Evolutionary conservation across 1,140 invertebrate species (phyloP).

Genomic region (Galendromus occidentalis): DNA sequence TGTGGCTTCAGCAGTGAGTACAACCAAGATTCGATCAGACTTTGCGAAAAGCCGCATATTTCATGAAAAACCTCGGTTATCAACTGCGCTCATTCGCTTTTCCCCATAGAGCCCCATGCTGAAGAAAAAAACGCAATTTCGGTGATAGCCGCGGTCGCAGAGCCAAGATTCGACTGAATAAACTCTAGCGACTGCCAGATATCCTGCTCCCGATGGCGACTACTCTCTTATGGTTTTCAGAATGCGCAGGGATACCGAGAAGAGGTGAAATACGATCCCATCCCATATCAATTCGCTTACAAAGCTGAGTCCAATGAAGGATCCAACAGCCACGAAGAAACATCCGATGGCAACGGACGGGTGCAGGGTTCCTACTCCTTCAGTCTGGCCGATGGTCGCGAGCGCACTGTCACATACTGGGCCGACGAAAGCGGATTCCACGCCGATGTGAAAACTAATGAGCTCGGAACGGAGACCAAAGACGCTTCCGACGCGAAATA

Average conservation of each 20-base stretch:
- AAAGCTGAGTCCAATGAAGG: background rate
- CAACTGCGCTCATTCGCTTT: too few relatives aligned
- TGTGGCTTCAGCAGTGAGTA: too few relatives aligned
- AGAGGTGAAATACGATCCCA: background rate
- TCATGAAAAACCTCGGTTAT: too few relatives aligned
- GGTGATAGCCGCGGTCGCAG: too few relatives aligned
- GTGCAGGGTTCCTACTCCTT: slow-evolving; percentile 20
- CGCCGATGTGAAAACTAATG: slow-evolving; percentile 18
- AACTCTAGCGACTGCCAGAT: too few relatives aligned
- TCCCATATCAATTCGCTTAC: slow-evolving; percentile 4
- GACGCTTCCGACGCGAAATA: slow-evolving; percentile 16
- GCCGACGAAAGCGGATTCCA: slow-evolving; percentile 19
- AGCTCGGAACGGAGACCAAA: slow-evolving; percentile 17
- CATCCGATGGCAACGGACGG: slow-evolving; percentile 17
- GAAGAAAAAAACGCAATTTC: too few relatives aligned
- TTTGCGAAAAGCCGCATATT: too few relatives aligned
- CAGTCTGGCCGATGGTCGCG: slow-evolving; percentile 17
- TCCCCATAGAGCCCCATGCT: too few relatives aligned
- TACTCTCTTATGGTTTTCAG: background rate
- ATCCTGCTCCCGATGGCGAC: too few relatives aligned
- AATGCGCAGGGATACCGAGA: background rate
- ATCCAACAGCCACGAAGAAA: slow-evolving; percentile 14
- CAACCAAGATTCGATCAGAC: too few relatives aligned
- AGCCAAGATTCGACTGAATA: too few relatives aligned
- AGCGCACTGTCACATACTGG: slow-evolving; percentile 18